Conservation (phyloP, 2,113 vertebrate genomes). For the Pristiophorus japonicus region DNA sequence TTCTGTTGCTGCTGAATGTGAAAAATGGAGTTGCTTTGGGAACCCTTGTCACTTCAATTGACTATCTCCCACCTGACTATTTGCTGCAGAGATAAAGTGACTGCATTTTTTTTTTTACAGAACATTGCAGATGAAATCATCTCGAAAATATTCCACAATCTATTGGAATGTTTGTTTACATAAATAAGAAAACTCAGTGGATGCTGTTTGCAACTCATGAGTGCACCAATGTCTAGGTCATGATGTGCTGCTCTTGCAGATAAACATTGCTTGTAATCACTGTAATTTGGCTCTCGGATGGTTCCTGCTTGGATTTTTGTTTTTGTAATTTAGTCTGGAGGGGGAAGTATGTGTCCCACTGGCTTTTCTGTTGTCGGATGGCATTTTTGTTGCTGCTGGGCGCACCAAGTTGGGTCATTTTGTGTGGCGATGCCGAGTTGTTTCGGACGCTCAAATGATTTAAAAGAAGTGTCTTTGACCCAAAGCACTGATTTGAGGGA, state of each 20-base stretch:
- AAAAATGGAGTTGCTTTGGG: neutral
- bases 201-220: neutral
- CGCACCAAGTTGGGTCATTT: neutral
- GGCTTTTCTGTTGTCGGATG: neutral
- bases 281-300: neutral
- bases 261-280: neutral
- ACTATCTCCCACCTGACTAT: neutral
- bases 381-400: neutral
- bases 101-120: neutral
- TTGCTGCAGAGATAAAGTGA: neutral
- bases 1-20: neutral
- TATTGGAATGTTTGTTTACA: constrained; percentile 6
- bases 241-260: neutral
- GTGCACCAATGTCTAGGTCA: neutral
- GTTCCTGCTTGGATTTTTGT: neutral
- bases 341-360: neutral
- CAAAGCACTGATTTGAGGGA: neutral
- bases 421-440: neutral
- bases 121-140: neutral
- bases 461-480: neutral
- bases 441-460: neutral
- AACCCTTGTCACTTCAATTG: neutral
- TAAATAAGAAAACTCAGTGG: neutral
- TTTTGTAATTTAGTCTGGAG: neutral
- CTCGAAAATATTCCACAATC: neutral